Evolutionary conservation across 2,113 vertebrate species (phyloP).

Genomic region (Nansenia antarctica): DNA sequence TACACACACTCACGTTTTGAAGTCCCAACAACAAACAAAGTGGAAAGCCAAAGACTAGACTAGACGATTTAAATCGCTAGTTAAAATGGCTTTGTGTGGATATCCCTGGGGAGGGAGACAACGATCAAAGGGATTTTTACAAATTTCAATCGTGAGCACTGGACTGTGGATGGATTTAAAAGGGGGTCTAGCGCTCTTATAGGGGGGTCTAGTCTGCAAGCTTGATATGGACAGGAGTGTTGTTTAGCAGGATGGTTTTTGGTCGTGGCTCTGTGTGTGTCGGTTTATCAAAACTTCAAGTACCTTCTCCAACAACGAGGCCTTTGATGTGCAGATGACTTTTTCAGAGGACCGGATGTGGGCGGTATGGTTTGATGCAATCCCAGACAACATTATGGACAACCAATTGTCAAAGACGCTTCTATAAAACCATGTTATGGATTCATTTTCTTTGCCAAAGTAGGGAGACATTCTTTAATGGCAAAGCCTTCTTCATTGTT

Average conservation of each 20-base stretch:
- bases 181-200: constrained; percentile 40
- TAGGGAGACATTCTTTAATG: constrained; percentile 56
- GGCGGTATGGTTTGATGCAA: constrained; percentile 30
- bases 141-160: constrained; percentile 42
- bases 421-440: constrained; percentile 44
- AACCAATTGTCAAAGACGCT: constrained; percentile 64
- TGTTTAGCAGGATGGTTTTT: constrained; percentile 31
- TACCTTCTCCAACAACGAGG: constrained; percentile 72
- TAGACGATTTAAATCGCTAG: constrained; percentile 54
- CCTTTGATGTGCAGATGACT: constrained; percentile 69
- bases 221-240: constrained; percentile 50
- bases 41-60: constrained; percentile 71
- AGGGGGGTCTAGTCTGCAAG: constrained; percentile 23
- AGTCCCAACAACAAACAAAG: constrained; percentile 31
- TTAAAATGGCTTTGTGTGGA: constrained; percentile 56
- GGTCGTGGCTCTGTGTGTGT: constrained; percentile 45
- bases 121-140: constrained; percentile 38
- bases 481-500: constrained; percentile 45
- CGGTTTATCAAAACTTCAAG: constrained; percentile 49
- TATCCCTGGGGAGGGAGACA: constrained; percentile 34
- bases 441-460: constrained; percentile 58
- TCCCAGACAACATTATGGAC: constrained; percentile 39
- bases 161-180: constrained; percentile 42
- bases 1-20: constrained; percentile 61
- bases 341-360: constrained; percentile 40